Evolutionary conservation across 1,140 invertebrate genomes (phyloP).

Genomic region (Drosophila ficusphila): DNA sequence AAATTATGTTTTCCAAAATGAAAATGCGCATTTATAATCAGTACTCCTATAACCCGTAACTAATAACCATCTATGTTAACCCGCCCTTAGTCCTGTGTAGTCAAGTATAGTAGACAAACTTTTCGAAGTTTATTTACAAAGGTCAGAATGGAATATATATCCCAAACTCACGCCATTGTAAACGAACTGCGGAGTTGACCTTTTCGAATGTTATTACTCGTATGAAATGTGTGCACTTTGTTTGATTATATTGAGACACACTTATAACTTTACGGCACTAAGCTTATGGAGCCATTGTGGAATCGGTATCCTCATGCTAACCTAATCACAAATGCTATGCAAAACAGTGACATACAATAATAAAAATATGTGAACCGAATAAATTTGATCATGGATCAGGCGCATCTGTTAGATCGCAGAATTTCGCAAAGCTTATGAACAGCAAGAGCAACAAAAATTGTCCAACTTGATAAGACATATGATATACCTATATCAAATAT

Average conservation of each 20-base stretch:
- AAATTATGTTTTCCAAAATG: constrained; percentile 63
- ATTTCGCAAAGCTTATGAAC: constrained; percentile 42
- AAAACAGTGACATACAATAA: constrained; percentile 50
- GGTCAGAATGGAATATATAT: constrained; percentile 12
- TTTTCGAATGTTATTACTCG: constrained; percentile 61
- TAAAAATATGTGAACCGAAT: constrained; percentile 30
- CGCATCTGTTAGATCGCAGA: constrained; percentile 42
- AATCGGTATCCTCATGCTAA: constrained; percentile 38
- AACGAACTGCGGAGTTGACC: constrained; percentile 9
- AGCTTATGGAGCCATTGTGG: constrained; percentile 50
- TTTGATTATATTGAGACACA: constrained; percentile 55
- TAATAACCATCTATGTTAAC: constrained; percentile 48
- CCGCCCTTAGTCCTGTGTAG: constrained; percentile 47
- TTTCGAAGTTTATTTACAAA: constrained; percentile 18
- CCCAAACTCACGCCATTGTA: constrained; percentile 8
- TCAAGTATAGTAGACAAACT: constrained; percentile 35
- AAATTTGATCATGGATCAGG: constrained; percentile 70
- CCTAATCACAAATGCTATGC: constrained; percentile 19
- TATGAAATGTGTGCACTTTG: constrained; percentile 76
- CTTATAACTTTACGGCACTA: constrained; percentile 24
- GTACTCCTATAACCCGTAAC: constrained; percentile 36
- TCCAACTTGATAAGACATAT: constrained; percentile 59
- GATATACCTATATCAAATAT: constrained; percentile 50
- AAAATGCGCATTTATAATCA: constrained; percentile 59
- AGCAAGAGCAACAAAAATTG: constrained; percentile 38